Evolutionary conservation across 2,797 vertebrate genomes (phyloP).

Genomic region (Typhlichthys subterraneus): DNA sequence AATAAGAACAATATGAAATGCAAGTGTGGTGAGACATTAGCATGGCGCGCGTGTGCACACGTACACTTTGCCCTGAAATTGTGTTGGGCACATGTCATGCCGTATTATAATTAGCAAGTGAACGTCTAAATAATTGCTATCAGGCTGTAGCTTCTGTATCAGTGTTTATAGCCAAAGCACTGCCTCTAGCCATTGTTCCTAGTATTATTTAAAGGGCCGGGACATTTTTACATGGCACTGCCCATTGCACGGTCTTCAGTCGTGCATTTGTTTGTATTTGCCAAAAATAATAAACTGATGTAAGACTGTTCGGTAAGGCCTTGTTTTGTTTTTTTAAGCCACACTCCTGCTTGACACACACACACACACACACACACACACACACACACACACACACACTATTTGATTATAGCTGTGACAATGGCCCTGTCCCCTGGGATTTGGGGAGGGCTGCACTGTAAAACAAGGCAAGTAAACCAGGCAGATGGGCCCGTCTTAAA

Average conservation of each 20-base stretch:
- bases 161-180: conserved; percentile 46
- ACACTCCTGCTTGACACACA: conserved; percentile 38
- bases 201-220: conserved; percentile 66
- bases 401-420: conserved; percentile 65
- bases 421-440: conserved; percentile 50
- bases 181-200: conserved; percentile 27
- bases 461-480: conserved; percentile 57
- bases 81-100: conserved; percentile 78
- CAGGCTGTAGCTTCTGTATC: conserved; percentile 61
- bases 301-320: conserved; percentile 53
- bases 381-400: conserved; percentile 32
- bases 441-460: conserved; percentile 58
- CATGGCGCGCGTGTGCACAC: conserved; percentile 42
- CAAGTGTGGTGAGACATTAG: conserved; percentile 8
- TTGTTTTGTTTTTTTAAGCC: conserved; percentile 42
- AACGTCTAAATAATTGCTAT: conserved; percentile 77
- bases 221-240: conserved; percentile 41
- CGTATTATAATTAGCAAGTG: conserved; percentile 73
- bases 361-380: conserved; percentile 13
- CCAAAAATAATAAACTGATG: conserved; percentile 58
- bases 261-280: conserved; percentile 23
- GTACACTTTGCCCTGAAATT: conserved; percentile 69
- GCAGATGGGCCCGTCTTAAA: conserved; percentile 62
- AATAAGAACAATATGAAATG: conserved; percentile 34
- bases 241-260: conserved; percentile 46